phyloP scores from a whole-genome alignment of 2,888 invertebrate genomes.

The Cephus rjabovi region DNA sequence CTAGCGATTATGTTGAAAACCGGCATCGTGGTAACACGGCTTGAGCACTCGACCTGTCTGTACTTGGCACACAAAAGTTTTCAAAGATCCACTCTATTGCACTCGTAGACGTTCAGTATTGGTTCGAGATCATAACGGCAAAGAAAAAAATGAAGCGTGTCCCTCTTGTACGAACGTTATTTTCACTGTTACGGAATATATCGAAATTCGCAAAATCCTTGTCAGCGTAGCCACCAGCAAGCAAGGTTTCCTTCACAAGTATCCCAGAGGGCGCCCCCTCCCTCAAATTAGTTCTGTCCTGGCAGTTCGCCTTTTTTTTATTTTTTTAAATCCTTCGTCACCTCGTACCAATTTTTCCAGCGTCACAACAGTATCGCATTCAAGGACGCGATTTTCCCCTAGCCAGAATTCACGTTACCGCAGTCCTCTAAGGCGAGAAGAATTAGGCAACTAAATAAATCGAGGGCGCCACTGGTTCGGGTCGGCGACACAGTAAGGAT shows the following conservation, averaged over 20 bases:
- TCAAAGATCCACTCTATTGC: not conserved
- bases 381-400: not conserved
- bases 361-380: not conserved
- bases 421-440: not conserved
- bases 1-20: constrained; percentile 74
- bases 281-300: not conserved
- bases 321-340: not conserved
- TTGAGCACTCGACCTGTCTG: not conserved
- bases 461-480: not conserved
- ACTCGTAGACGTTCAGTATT: not conserved
- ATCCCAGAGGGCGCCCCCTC: not conserved
- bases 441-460: not conserved
- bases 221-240: not conserved
- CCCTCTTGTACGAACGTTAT: not conserved
- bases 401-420: not conserved
- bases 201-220: not conserved
- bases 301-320: not conserved
- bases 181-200: not conserved
- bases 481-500: not conserved
- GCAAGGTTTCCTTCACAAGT: not conserved
- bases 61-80: not conserved
- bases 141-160: not conserved
- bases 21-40: constrained; percentile 65
- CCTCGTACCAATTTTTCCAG: not conserved
- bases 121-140: not conserved